A percentile compares a stretch with the other conserved stretches of the same genome.
Conservation (phyloP, 2,888 invertebrate genomes). For the Drosophila borealis region DNA sequence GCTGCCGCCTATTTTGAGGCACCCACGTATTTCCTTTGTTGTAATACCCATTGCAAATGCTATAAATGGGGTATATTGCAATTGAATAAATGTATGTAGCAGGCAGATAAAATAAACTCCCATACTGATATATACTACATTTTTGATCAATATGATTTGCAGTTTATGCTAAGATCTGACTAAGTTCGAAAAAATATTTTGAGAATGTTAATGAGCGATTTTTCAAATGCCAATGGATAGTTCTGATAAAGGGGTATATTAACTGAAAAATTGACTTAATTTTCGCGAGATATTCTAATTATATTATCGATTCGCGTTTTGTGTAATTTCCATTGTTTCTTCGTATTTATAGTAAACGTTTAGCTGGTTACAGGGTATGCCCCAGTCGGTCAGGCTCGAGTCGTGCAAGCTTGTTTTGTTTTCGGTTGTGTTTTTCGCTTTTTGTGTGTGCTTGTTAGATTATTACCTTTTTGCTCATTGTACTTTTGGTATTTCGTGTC, state of each 20-base stretch:
- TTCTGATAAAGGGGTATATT: too few relatives aligned
- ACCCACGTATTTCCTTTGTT: conserved; percentile 30
- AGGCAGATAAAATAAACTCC: too few relatives aligned
- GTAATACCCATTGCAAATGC: not conserved
- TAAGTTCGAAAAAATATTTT: too few relatives aligned
- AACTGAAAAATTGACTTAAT: too few relatives aligned
- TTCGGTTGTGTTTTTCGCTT: not conserved
- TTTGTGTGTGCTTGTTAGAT: conserved; percentile 42
- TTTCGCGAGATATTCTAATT: too few relatives aligned
- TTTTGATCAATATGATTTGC: not conserved
- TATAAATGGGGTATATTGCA: not conserved
- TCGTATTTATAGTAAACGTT: not conserved
- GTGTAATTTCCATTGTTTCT: not conserved
- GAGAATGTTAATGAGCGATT: too few relatives aligned
- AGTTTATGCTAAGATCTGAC: too few relatives aligned
- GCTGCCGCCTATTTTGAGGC: conserved; percentile 43
- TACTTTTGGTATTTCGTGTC: conserved; percentile 46
- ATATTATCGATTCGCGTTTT: not conserved
- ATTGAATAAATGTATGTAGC: not conserved
- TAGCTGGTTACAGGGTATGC: not conserved
- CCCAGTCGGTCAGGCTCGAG: not conserved
- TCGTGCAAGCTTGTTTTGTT: not conserved
- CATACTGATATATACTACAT: not conserved
- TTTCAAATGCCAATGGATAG: too few relatives aligned
- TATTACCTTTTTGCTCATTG: conserved; percentile 65